Percentiles rank a stretch among this genome's conserved stretches.
These are phyloP conservation scores for Bugulina stolonifera DNA, from an alignment of 2,888 invertebrate genomes.

Conservation along the genomic window DNA sequence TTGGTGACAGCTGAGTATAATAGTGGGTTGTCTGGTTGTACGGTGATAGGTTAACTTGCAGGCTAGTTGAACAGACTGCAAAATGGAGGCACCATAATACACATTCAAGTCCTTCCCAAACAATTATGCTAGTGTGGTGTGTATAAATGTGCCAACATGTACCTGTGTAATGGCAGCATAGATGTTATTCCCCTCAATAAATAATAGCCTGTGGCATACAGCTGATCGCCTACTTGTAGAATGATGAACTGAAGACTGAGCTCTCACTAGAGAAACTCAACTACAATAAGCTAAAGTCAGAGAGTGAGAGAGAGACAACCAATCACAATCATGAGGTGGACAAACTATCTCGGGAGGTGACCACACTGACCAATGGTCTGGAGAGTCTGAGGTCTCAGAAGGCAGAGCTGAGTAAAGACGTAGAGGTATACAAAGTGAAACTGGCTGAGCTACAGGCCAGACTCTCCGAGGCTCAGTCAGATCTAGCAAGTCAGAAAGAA, in stretches of 20 bases:
- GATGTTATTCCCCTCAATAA: no score
- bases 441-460: slow-evolving; percentile 35
- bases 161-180: no score
- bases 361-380: slow-evolving; percentile 29
- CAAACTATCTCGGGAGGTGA: not conserved
- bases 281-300: slow-evolving; percentile 22
- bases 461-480: not conserved
- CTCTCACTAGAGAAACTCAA: not conserved
- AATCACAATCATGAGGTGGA: not conserved
- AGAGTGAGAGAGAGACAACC: slow-evolving; percentile 6
- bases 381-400: slow-evolving; percentile 35
- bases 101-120: no score
- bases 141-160: no score
- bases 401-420: slow-evolving; percentile 33
- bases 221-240: not conserved
- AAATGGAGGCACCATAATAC: no score
- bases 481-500: not conserved
- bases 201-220: no score
- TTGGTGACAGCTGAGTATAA: not conserved
- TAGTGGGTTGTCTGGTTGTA: no score
- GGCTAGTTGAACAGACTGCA: no score
- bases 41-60: no score
- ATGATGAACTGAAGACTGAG: slow-evolving; percentile 20
- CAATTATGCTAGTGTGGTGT: no score
- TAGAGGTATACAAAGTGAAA: slow-evolving; percentile 34